Evolutionary conservation across 2,888 invertebrate species (phyloP).

Genomic region (Drosophila planitibia): DNA sequence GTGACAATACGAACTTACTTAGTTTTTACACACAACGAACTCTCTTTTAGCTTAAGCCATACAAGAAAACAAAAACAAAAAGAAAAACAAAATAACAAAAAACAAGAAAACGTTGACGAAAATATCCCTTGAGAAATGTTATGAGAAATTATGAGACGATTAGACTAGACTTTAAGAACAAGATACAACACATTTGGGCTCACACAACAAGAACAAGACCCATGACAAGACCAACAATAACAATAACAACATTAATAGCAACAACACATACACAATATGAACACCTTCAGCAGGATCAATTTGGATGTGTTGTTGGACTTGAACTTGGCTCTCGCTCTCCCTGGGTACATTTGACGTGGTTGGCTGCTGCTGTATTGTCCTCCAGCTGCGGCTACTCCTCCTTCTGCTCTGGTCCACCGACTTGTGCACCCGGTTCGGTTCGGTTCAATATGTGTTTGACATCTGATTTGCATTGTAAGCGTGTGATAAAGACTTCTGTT

Average conservation of each 20-base stretch:
- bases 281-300: slow-evolving; percentile 37
- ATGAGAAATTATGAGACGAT: slow-evolving; percentile 56
- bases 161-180: slow-evolving; percentile 56
- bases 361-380: slow-evolving; percentile 78
- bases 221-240: slow-evolving; percentile 29
- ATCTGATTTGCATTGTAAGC: slow-evolving; percentile 60
- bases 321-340: slow-evolving; percentile 30
- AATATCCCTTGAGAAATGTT: slow-evolving; percentile 51
- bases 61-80: slow-evolving; percentile 29
- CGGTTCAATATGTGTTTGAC: slow-evolving; percentile 24
- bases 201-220: slow-evolving; percentile 48
- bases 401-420: slow-evolving; percentile 78
- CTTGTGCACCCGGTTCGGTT: slow-evolving; percentile 74
- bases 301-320: slow-evolving; percentile 57
- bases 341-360: slow-evolving; percentile 67
- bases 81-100: slow-evolving; percentile 20
- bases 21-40: slow-evolving; percentile 58
- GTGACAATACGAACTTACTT: slow-evolving; percentile 64
- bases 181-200: slow-evolving; percentile 70
- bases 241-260: slow-evolving; percentile 25
- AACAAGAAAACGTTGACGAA: slow-evolving; percentile 57
- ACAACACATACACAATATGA: slow-evolving; percentile 46
- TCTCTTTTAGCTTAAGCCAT: slow-evolving; percentile 64
- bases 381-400: slow-evolving; percentile 77
- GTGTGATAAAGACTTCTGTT: slow-evolving; percentile 79